These are phyloP conservation scores for Chamaetylas fuelleborni DNA, from an alignment of 2,113 vertebrate genomes.

Conservation along the genomic window DNA sequence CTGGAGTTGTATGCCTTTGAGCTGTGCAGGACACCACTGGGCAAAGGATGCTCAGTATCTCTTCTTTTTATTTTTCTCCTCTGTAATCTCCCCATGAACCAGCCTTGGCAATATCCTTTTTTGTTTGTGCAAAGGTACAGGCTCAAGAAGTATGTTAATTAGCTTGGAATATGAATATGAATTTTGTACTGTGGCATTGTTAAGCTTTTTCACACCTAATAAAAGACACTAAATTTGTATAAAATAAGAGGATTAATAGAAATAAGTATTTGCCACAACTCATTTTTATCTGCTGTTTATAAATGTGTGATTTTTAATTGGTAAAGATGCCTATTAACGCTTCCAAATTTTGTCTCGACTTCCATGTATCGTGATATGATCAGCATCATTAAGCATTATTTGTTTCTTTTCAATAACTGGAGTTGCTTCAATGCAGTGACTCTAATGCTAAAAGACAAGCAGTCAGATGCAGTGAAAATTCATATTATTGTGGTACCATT, in stretches of 20 bases:
- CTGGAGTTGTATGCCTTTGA: background rate
- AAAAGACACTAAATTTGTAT: background rate
- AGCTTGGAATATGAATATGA: background rate
- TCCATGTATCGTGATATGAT: rapidly evolving
- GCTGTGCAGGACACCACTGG: background rate
- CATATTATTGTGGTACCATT: background rate
- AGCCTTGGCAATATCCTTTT: background rate
- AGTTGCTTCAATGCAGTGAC: background rate
- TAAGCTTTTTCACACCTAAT: background rate
- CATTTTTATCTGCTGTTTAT: background rate
- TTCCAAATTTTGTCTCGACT: background rate
- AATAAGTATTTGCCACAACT: background rate
- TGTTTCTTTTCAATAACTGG: background rate
- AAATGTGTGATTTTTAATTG: background rate
- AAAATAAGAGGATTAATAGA: background rate
- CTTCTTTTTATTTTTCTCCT: too few species aligned
- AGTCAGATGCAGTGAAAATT: background rate
- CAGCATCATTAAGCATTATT: background rate
- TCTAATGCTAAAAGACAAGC: background rate
- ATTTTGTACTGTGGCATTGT: background rate
- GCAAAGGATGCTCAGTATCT: background rate
- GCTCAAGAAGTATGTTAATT: background rate
- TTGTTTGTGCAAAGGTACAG: background rate
- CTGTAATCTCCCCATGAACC: background rate
- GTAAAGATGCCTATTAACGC: background rate